Base-by-base conservation (phyloP, 2,113 vertebrate species). In the Amia ocellicauda region DNA sequence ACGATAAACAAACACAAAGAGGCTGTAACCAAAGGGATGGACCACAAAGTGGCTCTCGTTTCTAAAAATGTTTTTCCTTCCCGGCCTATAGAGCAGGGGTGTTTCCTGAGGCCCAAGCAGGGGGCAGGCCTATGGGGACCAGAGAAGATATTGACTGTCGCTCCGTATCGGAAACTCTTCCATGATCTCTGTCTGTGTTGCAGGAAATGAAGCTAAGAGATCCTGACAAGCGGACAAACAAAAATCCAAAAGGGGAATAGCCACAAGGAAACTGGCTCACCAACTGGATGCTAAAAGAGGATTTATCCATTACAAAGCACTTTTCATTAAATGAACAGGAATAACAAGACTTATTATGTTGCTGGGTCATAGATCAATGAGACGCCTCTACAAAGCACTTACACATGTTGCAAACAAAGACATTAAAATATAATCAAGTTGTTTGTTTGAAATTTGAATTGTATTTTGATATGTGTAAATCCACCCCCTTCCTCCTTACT, bases 51-150 rank as follows among this genome's bases (percentile, higher is more conserved):
- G 80, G 74, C 68, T 20, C 50, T 58, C 47, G 51, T 70, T 67
- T 71, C 76, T 82, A 76, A n/a, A n/a, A 77, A 79, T 74, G 76
- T 62, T 63, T 69, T 82, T 88, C 83, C 80, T 69, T 69, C 45
- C 31, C 54, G 71, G 66, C 67, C 66, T 69, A 56, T 52, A 71
- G 64, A 70, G 66, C 70, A 14, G 67, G 58, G 65, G 23, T 51
- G 43, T 63, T 74, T 54, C 71, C 55, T 74, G 29, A 57, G 31
- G 47, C 60, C 60, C 55, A 42, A 31, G 16, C 49, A 68, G 73
- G 51, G 51, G 70, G 65, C 50, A 65, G 3, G 58, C 63, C 60
- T 70, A 69, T 62, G 71, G 76, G 54, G 24, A n/a, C 7, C 17
- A 65, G 62, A 60, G 56, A 68, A 60, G 49, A 52, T 63, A 42